Evolutionary conservation across 1,140 invertebrate species (phyloP).

Genomic region (Drosophila nannoptera): DNA sequence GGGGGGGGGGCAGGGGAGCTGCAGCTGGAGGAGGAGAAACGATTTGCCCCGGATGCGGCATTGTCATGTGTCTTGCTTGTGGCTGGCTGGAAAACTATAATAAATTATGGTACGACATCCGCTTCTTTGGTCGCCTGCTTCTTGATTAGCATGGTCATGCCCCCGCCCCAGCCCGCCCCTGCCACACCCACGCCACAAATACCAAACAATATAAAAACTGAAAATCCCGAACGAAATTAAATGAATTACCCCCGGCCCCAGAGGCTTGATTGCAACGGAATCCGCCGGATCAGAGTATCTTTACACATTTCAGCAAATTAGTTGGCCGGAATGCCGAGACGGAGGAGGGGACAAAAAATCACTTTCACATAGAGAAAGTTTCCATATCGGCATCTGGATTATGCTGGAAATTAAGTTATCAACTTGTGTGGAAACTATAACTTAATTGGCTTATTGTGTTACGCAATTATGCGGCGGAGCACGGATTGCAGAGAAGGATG

Average conservation of each 20-base stretch:
- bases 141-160: conserved; percentile 69
- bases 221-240: conserved; percentile 54
- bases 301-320: conserved; percentile 50
- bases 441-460: conserved; percentile 60
- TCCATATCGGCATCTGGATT: conserved; percentile 32
- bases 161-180: not conserved
- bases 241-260: conserved; percentile 51
- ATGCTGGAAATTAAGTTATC: conserved; percentile 60
- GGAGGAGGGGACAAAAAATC: conserved; percentile 7
- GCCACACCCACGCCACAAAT: not conserved
- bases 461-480: conserved; percentile 61
- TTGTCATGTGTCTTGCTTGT: conserved; percentile 57
- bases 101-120: conserved; percentile 72
- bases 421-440: conserved; percentile 53
- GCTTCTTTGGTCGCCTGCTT: conserved; percentile 42
- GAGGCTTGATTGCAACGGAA: not conserved
- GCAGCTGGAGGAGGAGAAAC: not conserved
- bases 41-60: conserved; percentile 15
- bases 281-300: conserved; percentile 3
- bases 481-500: too few species aligned
- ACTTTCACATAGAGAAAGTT: conserved; percentile 22
- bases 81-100: conserved; percentile 71
- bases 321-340: not conserved
- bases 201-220: conserved; percentile 17
- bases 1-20: too few species aligned